Evolutionary conservation across 1,140 invertebrate genomes (phyloP).

Genomic region (Tetragonula clypearis): DNA sequence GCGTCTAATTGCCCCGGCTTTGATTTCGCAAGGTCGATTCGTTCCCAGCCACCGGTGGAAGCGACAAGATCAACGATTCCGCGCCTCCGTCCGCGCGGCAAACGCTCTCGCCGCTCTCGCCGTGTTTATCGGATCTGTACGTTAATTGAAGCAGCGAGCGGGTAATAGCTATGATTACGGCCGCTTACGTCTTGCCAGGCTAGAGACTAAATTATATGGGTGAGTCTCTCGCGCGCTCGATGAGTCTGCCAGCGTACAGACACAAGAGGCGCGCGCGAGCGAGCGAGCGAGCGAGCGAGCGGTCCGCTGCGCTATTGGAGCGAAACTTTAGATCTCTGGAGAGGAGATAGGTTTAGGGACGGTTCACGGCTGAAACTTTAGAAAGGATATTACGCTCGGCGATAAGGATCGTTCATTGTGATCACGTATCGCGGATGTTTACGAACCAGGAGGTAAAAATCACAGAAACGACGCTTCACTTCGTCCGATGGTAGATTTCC

Average conservation of each 20-base stretch:
- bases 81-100: slow-evolving; percentile 15
- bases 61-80: slow-evolving; percentile 19
- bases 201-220: slow-evolving; percentile 49
- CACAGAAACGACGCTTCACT: neutral
- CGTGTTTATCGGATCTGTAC: slow-evolving; percentile 45
- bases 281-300: slow-evolving; percentile 12
- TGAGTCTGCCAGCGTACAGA: neutral
- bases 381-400: neutral
- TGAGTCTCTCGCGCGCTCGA: neutral
- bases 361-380: slow-evolving; percentile 2
- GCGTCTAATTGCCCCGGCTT: neutral
- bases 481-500: neutral
- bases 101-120: neutral
- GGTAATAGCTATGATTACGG: slow-evolving; percentile 48
- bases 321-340: neutral
- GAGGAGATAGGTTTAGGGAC: neutral
- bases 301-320: neutral
- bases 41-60: slow-evolving; percentile 18
- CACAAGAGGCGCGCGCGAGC: slow-evolving; percentile 1
- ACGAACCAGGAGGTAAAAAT: neutral
- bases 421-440: neutral
- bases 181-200: slow-evolving; percentile 37
- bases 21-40: slow-evolving; percentile 42
- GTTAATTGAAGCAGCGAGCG: slow-evolving; percentile 50
- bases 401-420: neutral